phyloP scores from a whole-genome alignment of 2,888 invertebrate species.

The Caenorhabditis wallacei region DNA sequence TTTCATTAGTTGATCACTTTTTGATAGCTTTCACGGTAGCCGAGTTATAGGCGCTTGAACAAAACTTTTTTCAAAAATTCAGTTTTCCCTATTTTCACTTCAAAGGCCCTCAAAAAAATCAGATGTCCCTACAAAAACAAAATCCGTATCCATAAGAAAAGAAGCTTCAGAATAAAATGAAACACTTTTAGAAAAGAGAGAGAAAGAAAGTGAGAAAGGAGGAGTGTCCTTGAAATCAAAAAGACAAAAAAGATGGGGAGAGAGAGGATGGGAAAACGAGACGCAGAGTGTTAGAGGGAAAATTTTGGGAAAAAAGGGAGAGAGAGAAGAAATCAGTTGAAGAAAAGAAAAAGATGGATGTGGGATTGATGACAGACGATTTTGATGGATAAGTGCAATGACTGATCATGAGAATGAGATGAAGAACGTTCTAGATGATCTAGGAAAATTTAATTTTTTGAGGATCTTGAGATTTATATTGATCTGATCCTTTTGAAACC shows the following conservation, averaged over 20 bases:
- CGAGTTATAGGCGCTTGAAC: too few species aligned
- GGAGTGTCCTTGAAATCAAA: slow-evolving; percentile 6
- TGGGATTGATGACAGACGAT: background rate
- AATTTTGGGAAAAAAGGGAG: background rate
- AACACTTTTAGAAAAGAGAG: background rate
- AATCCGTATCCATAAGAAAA: too few species aligned
- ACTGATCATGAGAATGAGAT: too few species aligned
- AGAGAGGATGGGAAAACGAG: slow-evolving; percentile 1
- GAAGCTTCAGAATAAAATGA: background rate
- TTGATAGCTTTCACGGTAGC: too few species aligned
- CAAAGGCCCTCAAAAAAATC: too few species aligned
- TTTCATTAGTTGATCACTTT: too few species aligned
- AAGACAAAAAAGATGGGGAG: background rate
- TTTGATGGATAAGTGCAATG: background rate
- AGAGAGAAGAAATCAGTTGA: background rate
- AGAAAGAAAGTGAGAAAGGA: background rate
- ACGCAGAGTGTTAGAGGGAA: background rate
- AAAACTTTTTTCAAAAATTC: too few species aligned
- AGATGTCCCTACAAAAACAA: too few species aligned
- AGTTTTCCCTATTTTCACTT: too few species aligned
- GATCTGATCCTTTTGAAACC: too few species aligned
- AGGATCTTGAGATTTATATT: background rate
- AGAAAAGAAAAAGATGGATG: background rate
- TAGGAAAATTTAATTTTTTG: background rate
- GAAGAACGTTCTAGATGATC: background rate